Evolutionary conservation across 2,797 vertebrate species (phyloP).

Genomic region (Sus cebifrons): DNA sequence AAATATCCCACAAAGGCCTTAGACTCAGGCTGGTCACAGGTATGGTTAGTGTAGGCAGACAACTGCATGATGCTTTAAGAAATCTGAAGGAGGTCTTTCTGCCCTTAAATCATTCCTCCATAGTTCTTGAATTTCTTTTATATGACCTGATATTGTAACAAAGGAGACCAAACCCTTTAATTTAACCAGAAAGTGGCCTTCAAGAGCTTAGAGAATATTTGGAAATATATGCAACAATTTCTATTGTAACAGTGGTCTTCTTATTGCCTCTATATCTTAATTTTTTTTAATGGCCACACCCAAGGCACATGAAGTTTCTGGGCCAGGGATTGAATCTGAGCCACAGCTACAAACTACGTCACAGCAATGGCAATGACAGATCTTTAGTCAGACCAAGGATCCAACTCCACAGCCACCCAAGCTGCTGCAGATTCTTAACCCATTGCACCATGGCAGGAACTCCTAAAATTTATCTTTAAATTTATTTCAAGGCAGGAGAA

Average conservation of each 20-base stretch:
- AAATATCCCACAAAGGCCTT: background rate
- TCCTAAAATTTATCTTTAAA: background rate
- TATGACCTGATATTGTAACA: background rate
- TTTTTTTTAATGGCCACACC: no score
- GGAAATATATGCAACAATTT: no score
- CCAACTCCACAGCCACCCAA: no score
- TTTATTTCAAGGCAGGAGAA: conserved; percentile 24
- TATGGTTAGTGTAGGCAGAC: background rate
- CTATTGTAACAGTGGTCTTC: background rate
- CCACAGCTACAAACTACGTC: no score
- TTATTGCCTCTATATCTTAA: conserved; percentile 2
- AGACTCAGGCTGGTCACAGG: background rate
- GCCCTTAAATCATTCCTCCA: background rate
- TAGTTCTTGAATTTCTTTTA: background rate
- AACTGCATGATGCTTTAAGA: background rate
- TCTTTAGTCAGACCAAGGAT: no score
- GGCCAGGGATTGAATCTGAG: no score
- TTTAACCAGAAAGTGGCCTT: background rate
- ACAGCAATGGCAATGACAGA: no score
- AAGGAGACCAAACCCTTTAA: background rate
- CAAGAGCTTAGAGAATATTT: background rate
- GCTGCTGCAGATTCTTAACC: no score
- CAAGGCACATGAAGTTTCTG: no score
- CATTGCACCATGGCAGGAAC: no score
- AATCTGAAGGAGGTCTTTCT: background rate